These are phyloP conservation scores for Aphelenchoides fujianensis DNA, from an alignment of 1,140 invertebrate genomes.

Conservation along the genomic window DNA sequence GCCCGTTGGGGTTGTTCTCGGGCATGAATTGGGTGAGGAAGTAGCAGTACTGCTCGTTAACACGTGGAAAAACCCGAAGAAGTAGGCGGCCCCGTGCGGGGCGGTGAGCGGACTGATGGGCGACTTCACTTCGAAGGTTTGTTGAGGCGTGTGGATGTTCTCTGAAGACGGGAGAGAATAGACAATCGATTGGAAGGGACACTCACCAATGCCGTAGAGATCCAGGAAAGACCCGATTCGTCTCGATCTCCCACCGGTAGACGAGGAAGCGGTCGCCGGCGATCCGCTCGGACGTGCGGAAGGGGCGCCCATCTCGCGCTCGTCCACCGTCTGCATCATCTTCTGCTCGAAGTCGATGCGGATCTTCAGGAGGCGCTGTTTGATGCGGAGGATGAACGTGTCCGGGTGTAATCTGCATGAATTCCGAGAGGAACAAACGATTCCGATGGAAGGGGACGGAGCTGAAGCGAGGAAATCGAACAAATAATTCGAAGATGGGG, in stretches of 20 bases:
- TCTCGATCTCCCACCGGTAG: neutral
- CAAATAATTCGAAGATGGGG: neutral
- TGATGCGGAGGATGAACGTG: neutral
- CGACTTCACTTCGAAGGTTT: neutral
- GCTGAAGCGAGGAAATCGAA: neutral
- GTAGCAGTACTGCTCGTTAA: neutral
- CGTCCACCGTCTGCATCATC: conserved; percentile 4
- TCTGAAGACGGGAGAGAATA: too few species aligned
- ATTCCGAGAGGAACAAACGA: neutral
- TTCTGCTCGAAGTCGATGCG: neutral
- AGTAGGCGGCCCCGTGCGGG: neutral
- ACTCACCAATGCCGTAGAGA: conserved; percentile 6
- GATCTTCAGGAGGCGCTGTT: neutral
- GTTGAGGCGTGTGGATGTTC: neutral
- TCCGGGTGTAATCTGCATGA: neutral
- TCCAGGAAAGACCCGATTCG: neutral
- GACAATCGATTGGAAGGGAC: too few species aligned
- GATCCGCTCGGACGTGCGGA: neutral
- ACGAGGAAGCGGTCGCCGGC: neutral
- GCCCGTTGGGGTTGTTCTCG: neutral
- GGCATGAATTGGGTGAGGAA: neutral
- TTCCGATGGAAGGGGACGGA: neutral
- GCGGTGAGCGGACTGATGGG: neutral
- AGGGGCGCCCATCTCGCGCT: neutral
- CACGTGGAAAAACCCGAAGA: neutral